phyloP scores from a whole-genome alignment of 1,140 invertebrate species.

The Scaptomyza pallida region DNA sequence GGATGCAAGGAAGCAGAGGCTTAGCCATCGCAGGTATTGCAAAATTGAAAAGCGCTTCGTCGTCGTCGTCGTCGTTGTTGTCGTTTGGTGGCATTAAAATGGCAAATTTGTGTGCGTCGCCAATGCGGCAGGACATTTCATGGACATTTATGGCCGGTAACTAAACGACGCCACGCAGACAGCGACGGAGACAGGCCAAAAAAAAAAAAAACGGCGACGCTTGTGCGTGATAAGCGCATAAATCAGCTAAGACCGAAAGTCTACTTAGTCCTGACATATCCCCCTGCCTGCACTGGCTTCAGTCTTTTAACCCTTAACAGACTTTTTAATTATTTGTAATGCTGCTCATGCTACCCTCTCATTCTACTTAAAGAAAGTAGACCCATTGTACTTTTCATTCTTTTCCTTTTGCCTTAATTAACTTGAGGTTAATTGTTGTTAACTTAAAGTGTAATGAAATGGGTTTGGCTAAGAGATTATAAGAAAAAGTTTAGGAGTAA shows the following conservation, averaged over 20 bases:
- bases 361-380: background rate
- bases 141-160: conserved; percentile 73
- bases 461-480: background rate
- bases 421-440: conserved; percentile 34
- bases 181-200: conserved; percentile 60
- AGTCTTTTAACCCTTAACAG: conserved; percentile 23
- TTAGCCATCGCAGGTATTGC: conserved; percentile 66
- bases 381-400: background rate
- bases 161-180: conserved; percentile 64
- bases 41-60: conserved; percentile 70
- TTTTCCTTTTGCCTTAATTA: conserved; percentile 20
- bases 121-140: conserved; percentile 52
- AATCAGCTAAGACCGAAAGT: conserved; percentile 55
- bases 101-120: conserved; percentile 77
- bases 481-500: background rate
- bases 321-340: conserved; percentile 56
- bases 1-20: conserved; percentile 5
- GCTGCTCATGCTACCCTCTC: conserved; percentile 9
- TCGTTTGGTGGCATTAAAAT: conserved; percentile 74
- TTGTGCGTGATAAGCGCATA: conserved; percentile 78
- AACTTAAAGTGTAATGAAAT: conserved; percentile 31
- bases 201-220: conserved; percentile 73
- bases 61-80: conserved; percentile 25
- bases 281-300: background rate
- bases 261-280: conserved; percentile 4